Base-by-base conservation (phyloP, 2,797 vertebrate genomes). In the Acanthopagrus latus region DNA sequence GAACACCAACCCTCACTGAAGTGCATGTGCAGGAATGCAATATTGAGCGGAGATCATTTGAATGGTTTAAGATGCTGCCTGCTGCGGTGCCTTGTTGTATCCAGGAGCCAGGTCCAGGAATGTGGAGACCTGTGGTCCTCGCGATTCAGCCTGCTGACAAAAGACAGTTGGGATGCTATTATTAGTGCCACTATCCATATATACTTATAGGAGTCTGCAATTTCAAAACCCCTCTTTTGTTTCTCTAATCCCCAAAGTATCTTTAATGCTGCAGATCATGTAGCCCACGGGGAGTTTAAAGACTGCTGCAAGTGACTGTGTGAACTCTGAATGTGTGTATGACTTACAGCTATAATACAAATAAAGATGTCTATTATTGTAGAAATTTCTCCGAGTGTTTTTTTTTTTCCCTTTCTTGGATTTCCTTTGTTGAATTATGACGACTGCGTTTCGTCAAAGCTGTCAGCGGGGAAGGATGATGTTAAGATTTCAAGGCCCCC, bases 71-170 rank as follows among this genome's bases (percentile, higher is more conserved):
- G 76, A 76, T 63, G 82, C 44, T 25, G 58, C 87, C 85, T 85
- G 86, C 89, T 87, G 88, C 16, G 81, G 88, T 87, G 89, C 89
- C 90, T 91, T 68, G 73, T 78, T 69, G 93, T 93, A 93, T 90
- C 93, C 91, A 89, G 75, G 91, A 89, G 86, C 81, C 84, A 64
- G 86, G 80, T 82, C 76, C 65, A 82, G 92, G 92, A 93, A 94
- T 95, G 93, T 88, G 91, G 91, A 91, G 87, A 90, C 92, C 88
- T 93, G 89, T 64, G 81, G 81, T 89, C 89, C 81, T 23, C 33
- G 50, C 43, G 38, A 87, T 83, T 91, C 86, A 85, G 70, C 10
- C 69, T 3, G 17, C 13, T 71, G 67, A 90, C 89, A 93, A 92
- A 93, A 90, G 84, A 81, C 87, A 84, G 84, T 83, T 27, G 78